Evolutionary conservation across 2,888 invertebrate species (phyloP).

Genomic region (Lasioglossum marginatum): DNA sequence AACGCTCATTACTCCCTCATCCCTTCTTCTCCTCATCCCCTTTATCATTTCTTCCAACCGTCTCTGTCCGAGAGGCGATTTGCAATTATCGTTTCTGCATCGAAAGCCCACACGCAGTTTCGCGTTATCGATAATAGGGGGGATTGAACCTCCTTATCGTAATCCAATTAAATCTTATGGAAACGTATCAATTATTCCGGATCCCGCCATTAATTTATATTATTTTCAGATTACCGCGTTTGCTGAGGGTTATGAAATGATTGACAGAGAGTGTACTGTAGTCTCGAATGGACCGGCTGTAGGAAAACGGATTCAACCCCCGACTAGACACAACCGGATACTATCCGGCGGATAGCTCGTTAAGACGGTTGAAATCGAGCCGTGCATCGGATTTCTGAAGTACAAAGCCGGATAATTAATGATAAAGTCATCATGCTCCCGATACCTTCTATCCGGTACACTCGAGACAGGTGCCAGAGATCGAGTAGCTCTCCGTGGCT

Average conservation of each 20-base stretch:
- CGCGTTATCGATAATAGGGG: conserved; percentile 36
- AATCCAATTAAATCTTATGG: conserved; percentile 47
- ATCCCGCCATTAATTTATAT: conserved; percentile 1
- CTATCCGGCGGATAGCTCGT: conserved; percentile 51
- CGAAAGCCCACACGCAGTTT: conserved; percentile 2
- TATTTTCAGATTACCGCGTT: conserved; percentile 8
- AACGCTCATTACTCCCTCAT: conserved; percentile 53
- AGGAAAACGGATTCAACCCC: conserved; percentile 42
- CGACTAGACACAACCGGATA: conserved; percentile 36
- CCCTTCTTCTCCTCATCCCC: conserved; percentile 2
- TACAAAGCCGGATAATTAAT: conserved; percentile 67
- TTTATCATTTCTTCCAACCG: background rate
- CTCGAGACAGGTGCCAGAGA: conserved; percentile 65
- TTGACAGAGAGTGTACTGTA: conserved; percentile 12
- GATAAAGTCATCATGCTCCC: conserved; percentile 48
- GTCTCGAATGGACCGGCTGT: conserved; percentile 3
- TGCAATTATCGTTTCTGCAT: conserved; percentile 28
- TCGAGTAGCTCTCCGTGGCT: conserved; percentile 53
- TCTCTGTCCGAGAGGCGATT: conserved; percentile 17
- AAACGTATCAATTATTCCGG: conserved; percentile 38
- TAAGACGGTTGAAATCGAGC: conserved; percentile 63
- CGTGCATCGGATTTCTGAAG: conserved; percentile 55
- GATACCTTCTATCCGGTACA: conserved; percentile 60
- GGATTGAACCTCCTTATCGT: conserved; percentile 41
- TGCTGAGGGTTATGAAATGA: conserved; percentile 1